Percentiles rank a stretch among this genome's conserved stretches.
Evolutionary conservation across 2,797 vertebrate genomes (phyloP).

Genomic region (Erethizon dorsatum): DNA sequence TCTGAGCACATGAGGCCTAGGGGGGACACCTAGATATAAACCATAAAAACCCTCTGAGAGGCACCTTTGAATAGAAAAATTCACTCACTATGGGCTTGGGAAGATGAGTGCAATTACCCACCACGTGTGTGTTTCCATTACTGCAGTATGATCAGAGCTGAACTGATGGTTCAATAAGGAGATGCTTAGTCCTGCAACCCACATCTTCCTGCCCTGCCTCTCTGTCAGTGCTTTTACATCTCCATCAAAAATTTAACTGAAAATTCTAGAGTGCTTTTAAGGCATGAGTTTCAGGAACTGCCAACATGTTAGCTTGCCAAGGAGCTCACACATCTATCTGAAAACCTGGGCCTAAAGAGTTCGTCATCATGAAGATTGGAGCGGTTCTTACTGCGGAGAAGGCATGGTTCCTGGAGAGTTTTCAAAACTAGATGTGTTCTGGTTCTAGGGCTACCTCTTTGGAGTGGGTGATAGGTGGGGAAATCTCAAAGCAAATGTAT

Average conservation of each 20-base stretch:
- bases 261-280: neutral
- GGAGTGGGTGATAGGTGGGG: neutral
- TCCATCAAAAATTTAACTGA: neutral
- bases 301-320: neutral
- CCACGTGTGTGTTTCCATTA: neutral
- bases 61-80: slow-evolving; percentile 7
- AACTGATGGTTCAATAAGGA: neutral
- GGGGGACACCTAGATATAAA: no score
- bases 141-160: neutral
- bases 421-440: neutral
- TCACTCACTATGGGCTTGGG: neutral
- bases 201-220: neutral
- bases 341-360: neutral
- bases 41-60: neutral
- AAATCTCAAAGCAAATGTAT: neutral
- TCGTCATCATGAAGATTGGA: neutral
- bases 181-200: neutral
- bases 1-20: no score
- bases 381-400: neutral
- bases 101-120: neutral
- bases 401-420: neutral
- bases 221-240: neutral
- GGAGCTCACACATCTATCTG: neutral
- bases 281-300: slow-evolving; percentile 18
- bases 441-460: neutral